These are phyloP conservation scores for Neodiprion pinetum DNA, from an alignment of 1,140 invertebrate species.

Conservation along the genomic window DNA sequence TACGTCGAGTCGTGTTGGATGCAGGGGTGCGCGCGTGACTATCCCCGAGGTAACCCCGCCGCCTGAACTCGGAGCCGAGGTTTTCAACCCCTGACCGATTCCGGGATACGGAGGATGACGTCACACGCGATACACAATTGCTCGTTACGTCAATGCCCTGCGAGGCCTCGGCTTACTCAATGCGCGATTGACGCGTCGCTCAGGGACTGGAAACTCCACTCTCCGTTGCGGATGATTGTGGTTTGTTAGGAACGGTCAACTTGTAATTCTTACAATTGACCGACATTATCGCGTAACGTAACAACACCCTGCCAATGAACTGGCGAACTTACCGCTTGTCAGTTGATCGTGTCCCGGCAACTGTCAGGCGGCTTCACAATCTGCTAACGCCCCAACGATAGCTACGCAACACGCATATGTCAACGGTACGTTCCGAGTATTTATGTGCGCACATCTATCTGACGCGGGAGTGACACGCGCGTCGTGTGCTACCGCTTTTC, in stretches of 20 bases:
- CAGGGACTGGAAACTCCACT: neutral
- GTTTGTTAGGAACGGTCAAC: neutral
- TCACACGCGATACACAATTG: constrained; percentile 37
- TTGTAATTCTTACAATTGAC: neutral
- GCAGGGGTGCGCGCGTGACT: constrained; percentile 15
- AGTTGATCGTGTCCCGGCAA: neutral
- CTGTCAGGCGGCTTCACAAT: neutral
- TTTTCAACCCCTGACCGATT: constrained; percentile 23
- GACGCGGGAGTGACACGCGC: neutral
- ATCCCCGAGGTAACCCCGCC: constrained; percentile 8
- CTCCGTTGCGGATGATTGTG: neutral
- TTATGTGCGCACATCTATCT: neutral
- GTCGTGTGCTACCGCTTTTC: neutral
- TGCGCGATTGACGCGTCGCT: neutral
- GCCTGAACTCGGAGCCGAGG: constrained; percentile 14
- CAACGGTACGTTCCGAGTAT: neutral
- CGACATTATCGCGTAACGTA: neutral
- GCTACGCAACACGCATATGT: neutral
- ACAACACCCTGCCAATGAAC: neutral
- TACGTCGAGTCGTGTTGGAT: neutral
- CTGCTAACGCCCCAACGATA: neutral
- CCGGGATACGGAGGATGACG: constrained; percentile 5
- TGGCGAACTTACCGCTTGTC: neutral
- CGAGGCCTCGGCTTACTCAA: neutral
- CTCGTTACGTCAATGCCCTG: constrained; percentile 37